Evolutionary conservation across 2,888 invertebrate genomes (phyloP).

Genomic region (Parnassius apollo): DNA sequence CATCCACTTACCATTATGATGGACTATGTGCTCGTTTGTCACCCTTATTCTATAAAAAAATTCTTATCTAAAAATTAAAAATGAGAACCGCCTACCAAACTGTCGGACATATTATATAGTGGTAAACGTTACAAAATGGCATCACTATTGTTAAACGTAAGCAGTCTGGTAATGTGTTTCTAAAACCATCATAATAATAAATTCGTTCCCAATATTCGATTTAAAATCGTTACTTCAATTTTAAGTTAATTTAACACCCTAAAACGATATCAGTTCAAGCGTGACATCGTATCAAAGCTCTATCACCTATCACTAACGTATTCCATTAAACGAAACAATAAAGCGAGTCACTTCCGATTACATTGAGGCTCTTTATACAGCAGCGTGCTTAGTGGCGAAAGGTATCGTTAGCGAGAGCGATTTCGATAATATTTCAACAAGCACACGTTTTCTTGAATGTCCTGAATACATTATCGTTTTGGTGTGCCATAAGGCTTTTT

Average conservation of each 20-base stretch:
- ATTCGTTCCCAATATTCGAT: constrained; percentile 1
- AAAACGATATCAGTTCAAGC: background rate
- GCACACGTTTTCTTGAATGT: no score
- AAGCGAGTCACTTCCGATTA: constrained; percentile 15
- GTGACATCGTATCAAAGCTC: constrained; percentile 10
- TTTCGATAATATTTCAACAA: no score
- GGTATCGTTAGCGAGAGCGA: constrained; percentile 7
- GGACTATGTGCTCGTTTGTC: no score
- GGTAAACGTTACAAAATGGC: no score
- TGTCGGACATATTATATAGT: no score
- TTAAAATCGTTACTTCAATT: constrained; percentile 11
- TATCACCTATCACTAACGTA: constrained; percentile 2
- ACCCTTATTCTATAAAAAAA: no score
- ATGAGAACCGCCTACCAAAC: no score
- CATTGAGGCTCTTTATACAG: background rate
- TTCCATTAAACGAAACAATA: constrained; percentile 21
- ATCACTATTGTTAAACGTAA: no score
- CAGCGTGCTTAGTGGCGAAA: background rate
- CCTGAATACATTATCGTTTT: no score
- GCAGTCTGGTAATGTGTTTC: background rate
- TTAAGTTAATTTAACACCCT: constrained; percentile 10
- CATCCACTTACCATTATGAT: no score
- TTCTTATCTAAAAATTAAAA: no score
- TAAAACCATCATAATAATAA: constrained; percentile 1
- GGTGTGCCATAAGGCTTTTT: no score